Percentiles rank a stretch among this genome's conserved stretches.
Conservation (phyloP, 2,113 vertebrate species). For the Gnathonemus longibarbis region DNA sequence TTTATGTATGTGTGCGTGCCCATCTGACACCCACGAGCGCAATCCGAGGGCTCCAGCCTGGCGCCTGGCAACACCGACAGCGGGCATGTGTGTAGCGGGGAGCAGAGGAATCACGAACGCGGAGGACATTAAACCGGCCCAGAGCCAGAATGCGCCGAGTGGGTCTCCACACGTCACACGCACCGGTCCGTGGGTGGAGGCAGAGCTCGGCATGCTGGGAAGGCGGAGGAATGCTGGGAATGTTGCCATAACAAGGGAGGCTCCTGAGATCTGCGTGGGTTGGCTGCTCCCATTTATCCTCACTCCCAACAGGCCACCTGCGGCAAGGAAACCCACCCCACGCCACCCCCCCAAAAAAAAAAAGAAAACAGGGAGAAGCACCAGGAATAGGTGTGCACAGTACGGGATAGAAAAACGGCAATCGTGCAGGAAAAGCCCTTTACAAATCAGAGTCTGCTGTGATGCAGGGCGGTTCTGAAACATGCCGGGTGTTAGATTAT, state of each 20-base stretch:
- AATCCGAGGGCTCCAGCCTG: neutral
- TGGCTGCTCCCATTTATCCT: conserved; percentile 41
- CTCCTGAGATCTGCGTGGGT: conserved; percentile 47
- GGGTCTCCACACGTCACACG: neutral
- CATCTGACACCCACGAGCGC: neutral
- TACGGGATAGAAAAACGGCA: neutral
- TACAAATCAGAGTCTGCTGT: neutral
- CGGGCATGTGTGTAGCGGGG: conserved; percentile 14
- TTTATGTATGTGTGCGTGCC: neutral
- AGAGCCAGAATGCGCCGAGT: neutral
- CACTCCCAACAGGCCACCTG: conserved; percentile 39
- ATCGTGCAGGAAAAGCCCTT: neutral
- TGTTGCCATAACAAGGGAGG: conserved; percentile 46
- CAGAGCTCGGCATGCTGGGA: conserved; percentile 13
- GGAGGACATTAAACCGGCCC: neutral
- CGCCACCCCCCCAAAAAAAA: conserved; percentile 23
- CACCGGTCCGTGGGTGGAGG: neutral
- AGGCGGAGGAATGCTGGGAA: conserved; percentile 38
- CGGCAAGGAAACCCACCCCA: conserved; percentile 44
- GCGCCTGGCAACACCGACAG: neutral
- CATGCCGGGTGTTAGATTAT: neutral
- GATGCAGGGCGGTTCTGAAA: neutral
- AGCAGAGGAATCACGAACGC: neutral
- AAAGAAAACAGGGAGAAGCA: conserved; percentile 9
- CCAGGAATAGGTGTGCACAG: neutral